Base-by-base conservation (phyloP, 2,797 vertebrate genomes). In the Heliangelus exortis region DNA sequence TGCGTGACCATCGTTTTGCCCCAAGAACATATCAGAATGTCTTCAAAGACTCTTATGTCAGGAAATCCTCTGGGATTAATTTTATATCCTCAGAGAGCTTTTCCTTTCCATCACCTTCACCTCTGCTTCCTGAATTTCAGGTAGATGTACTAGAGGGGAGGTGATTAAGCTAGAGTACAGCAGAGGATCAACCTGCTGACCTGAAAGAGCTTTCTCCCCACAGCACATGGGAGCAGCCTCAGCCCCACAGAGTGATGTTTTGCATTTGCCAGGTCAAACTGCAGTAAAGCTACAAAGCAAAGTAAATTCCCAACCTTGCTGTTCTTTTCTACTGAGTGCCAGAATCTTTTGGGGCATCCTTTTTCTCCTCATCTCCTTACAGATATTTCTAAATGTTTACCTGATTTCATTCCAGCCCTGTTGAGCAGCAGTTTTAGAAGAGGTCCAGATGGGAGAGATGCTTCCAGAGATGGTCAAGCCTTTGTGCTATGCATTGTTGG, bases 21-120 rank as follows among this genome's bases (percentile, higher is more conserved):
- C 87, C 0, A 3, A 75, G 85, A 94, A 59, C 91, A 77, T 83
- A 51, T 96, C 95, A 92, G 58, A 84, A 33, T 22, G 66, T 87
- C 62, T 88, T 59, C 34, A 81, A 86, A 90, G 58, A 41, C 77
- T 86, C 62, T 91, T 51, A 65, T 81, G 85, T 93, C 95, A 95
- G 88, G 80, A 92, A 92, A 84, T 93, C 80, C 80, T 78, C 74
- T 82, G 92, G 74, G 73, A 84, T 90, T 95, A 83, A 81, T 95
- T 95, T 92, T 3, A 23, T 85, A 87, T 89, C 65, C 68, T 83
- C 29, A 11, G 25, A 85, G 72, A 11, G 0, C 31, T 95, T 81
- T 85, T 81, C 4, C 36, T 91, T 72, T 85, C 34, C 18, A 31
- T 72, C 61, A 41, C 53, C 51, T 87, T 63, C 0, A 0, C 68